Base-by-base conservation (phyloP, 1,140 invertebrate species). In the Caenorhabditis inopinata region DNA sequence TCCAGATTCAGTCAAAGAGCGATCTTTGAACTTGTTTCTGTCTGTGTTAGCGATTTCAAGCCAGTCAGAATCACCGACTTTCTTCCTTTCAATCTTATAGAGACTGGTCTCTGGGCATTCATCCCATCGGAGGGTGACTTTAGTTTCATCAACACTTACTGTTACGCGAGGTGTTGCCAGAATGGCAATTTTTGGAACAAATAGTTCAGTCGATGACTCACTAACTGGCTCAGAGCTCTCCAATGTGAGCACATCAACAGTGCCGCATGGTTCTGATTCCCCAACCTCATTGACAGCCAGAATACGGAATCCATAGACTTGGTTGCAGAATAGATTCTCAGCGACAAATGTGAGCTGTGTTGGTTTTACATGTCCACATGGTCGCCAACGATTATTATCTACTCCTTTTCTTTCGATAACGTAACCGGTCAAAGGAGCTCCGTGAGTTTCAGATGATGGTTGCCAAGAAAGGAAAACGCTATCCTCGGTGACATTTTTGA, bases 231-330 rank as follows among this genome's bases (percentile, higher is more conserved):
- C 51, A 62, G 38, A 58, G 16, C 78, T 45, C 18, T 76, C 53
- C 45, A 74, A 48, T 7, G 85, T 85, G 27, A 82, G 83, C 0
- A 96, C 94, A 89, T 94, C 96, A 11, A 92, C 90, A 1, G 95
- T 94, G 88, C 95, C 93, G 16, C 97, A 90, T 6, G 95, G 93
- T 76, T 94, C 93, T 85, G 95, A 95, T 89, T 95, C 93, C 12
- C 97, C 97, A 87, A 97, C 96, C 62, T 97, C 96, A 89, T 99
- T 99, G 16, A 95, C 94, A 14, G 96, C 96, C 91, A 95, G 94
- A 0, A 99, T 93, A 82, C 96, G 92, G 92, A 99, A 99, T 84
- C 96, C 91, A 87, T 99, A 99, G 89, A 98, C 95, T 86, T 96
- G 94, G 80, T 95, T 94, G 89, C 97, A 95, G 1, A 94, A 94